These are phyloP conservation scores for Clamator glandarius DNA, from an alignment of 2,797 vertebrate genomes.

Conservation along the genomic window DNA sequence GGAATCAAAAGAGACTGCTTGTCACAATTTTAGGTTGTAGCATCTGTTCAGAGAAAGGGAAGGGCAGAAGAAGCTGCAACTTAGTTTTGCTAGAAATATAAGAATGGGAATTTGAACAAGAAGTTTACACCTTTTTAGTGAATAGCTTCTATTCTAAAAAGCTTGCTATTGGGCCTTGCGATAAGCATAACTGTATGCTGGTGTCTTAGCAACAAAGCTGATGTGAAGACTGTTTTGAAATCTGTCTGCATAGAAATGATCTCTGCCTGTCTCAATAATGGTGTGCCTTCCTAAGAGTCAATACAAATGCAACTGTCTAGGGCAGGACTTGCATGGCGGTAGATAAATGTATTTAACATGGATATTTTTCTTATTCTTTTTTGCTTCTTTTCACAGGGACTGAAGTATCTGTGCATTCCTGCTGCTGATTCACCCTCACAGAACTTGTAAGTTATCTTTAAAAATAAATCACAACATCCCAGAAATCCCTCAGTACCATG, in stretches of 20 bases:
- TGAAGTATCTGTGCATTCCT: constrained; percentile 96
- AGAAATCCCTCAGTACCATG: neutral
- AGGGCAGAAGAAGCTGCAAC: neutral
- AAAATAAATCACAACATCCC: neutral
- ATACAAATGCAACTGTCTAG: neutral
- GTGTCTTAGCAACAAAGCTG: constrained; percentile 51
- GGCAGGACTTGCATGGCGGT: neutral
- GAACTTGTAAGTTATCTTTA: constrained; percentile 90
- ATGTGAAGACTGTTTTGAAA: constrained; percentile 49
- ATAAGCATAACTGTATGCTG: neutral
- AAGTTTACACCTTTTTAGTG: neutral
- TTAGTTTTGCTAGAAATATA: neutral
- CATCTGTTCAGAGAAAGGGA: neutral
- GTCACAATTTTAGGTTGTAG: neutral
- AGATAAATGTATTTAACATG: neutral
- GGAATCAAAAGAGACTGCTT: neutral
- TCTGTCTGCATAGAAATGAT: neutral
- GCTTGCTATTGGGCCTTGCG: neutral
- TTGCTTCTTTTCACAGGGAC: constrained; percentile 83
- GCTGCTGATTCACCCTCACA: constrained; percentile 93
- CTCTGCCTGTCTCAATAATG: neutral
- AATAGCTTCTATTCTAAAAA: neutral
- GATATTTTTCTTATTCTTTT: constrained; percentile 22
- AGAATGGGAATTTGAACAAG: neutral
- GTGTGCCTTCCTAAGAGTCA: neutral